Base-by-base conservation (phyloP, 2,113 vertebrate genomes). In the Rhea pennata region DNA sequence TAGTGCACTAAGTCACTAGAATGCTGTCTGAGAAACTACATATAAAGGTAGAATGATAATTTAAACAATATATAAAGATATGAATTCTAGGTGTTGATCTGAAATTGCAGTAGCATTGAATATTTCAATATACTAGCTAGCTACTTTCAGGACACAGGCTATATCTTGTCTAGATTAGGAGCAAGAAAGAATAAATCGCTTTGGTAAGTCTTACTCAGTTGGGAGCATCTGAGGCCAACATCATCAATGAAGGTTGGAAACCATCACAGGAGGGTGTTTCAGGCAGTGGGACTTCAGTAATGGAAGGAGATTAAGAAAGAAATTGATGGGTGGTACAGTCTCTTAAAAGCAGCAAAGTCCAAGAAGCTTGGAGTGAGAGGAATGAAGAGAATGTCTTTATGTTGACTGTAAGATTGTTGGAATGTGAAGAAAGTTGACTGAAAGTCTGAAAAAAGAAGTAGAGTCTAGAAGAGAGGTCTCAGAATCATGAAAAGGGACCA, bases 201-300 rank as follows among this genome's bases (percentile, higher is more conserved):
- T 74, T 21, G 26, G 4, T 24, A 11, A 5, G 22, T 84, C 23
- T 87, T 61, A 54, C 2, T 27, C 8, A 44, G 23, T 20, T 1
- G 2, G 13, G 17, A 58, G 5, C 39, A 8, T 46, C 51, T 87
- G 64, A 42, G 8, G 21, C 5, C 33, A 77, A 53, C 26, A 44
- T 19, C 42, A 61, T 15, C 42, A 67, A 3, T 59, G 13, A 44
- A 76, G 62, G 15, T 5, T 36, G 10, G 29, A 17, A 89, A 75
- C 1, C 0, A 0, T 2, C n/a, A 44, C 2, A 0, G 39, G 51
- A 53, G 23, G 22, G 51, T 23, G 51, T 53, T 40, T 53, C 22
- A 48, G 26, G 33, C 7, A n/a, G 4, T 21, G 12, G 50, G 65
- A 16, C 14, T 27, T 73, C 50, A 10, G 26, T 26, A 36, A 73